A percentile compares a stretch with the other conserved stretches of the same genome.
These are phyloP conservation scores for Brachylomia viminalis DNA, from an alignment of 2,888 invertebrate species.

Conservation along the genomic window DNA sequence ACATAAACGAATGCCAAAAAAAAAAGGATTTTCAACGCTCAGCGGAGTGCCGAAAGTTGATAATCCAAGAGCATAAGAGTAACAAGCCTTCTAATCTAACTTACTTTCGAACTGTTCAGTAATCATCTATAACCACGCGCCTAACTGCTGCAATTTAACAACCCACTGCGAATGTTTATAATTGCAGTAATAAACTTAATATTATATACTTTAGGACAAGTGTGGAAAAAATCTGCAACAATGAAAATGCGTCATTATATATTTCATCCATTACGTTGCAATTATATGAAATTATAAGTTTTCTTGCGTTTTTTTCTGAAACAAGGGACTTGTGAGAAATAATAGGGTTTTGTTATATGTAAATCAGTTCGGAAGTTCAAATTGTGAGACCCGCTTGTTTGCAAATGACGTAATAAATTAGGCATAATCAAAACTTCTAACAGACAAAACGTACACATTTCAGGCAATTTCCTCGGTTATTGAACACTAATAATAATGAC, in stretches of 20 bases:
- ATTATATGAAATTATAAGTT: constrained; percentile 2
- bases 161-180: constrained; percentile 5
- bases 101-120: neutral
- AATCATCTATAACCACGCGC: neutral
- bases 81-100: neutral
- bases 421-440: neutral
- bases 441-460: neutral
- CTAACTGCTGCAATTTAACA: neutral
- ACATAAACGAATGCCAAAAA: too few species aligned
- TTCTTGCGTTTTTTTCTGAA: neutral
- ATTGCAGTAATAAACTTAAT: constrained; percentile 34
- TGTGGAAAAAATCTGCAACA: constrained; percentile 39
- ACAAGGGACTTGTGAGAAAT: neutral
- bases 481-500: neutral
- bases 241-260: constrained; percentile 28
- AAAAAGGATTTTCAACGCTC: too few species aligned
- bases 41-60: too few species aligned
- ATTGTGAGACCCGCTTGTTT: neutral
- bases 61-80: neutral
- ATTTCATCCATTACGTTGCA: neutral
- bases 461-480: too few species aligned
- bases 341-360: neutral
- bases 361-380: neutral
- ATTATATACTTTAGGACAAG: neutral
- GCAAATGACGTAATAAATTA: neutral